A percentile compares a stretch with the other conserved stretches of the same genome.
phyloP scores from a whole-genome alignment of 1,140 invertebrate species.

The Pristionchus pacificus region DNA sequence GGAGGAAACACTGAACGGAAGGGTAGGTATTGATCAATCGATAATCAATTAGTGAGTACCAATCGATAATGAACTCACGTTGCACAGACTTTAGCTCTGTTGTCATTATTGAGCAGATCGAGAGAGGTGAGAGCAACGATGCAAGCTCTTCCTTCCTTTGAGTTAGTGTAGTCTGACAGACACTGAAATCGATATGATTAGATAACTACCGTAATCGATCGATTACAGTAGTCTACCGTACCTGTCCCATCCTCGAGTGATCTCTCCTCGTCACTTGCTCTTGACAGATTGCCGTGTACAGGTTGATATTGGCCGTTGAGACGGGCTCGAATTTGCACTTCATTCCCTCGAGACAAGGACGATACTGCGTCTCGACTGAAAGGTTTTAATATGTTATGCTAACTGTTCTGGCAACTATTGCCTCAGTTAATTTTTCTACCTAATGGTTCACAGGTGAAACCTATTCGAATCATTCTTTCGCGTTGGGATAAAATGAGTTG shows the following conservation, averaged over 20 bases:
- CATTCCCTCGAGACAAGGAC: slow-evolving; percentile 42
- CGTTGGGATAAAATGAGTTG: no score
- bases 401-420: no score
- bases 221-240: neutral
- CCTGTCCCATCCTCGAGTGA: slow-evolving; percentile 29
- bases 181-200: slow-evolving; percentile 21
- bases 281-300: slow-evolving; percentile 47
- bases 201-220: slow-evolving; percentile 8
- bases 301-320: slow-evolving; percentile 36
- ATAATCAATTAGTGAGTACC: neutral
- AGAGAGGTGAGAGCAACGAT: slow-evolving; percentile 37
- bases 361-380: slow-evolving; percentile 32
- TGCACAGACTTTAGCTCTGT: slow-evolving; percentile 38
- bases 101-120: slow-evolving; percentile 41
- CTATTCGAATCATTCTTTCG: no score
- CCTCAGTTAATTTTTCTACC: no score
- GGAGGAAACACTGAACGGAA: slow-evolving; percentile 32
- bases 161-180: slow-evolving; percentile 38
- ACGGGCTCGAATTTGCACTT: slow-evolving; percentile 50
- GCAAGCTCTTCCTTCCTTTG: slow-evolving; percentile 33
- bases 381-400: no score
- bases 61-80: slow-evolving; percentile 11
- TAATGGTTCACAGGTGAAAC: no score
- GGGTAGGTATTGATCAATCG: neutral
- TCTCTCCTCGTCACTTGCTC: slow-evolving; percentile 36